A percentile compares a stretch with the other conserved stretches of the same genome.
These are phyloP conservation scores for Gallinago media DNA, from an alignment of 2,113 vertebrate genomes.

Conservation along the genomic window DNA sequence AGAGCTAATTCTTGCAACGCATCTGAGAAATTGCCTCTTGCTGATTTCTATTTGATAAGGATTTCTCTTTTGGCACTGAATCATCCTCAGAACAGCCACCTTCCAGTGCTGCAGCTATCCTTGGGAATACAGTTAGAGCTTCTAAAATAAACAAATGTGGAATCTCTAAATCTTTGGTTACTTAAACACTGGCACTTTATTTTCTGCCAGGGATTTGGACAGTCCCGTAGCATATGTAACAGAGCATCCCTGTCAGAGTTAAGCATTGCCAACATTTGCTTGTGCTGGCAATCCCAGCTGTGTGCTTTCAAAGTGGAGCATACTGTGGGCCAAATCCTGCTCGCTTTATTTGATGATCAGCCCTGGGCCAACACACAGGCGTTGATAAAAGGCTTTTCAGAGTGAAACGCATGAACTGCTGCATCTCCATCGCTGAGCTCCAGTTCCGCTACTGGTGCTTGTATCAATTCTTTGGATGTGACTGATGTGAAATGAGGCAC, in stretches of 20 bases:
- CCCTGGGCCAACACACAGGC: neutral
- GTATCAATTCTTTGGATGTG: neutral
- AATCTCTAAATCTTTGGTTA: conserved; percentile 4
- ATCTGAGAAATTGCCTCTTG: neutral
- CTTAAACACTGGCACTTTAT: conserved; percentile 45
- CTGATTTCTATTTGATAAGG: conserved; percentile 6
- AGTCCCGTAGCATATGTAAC: conserved; percentile 21
- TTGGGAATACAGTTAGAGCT: neutral
- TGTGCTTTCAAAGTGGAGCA: conserved; percentile 7
- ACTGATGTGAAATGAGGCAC: neutral
- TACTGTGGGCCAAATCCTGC: neutral
- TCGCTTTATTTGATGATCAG: neutral
- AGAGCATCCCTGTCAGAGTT: neutral
- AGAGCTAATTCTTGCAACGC: neutral
- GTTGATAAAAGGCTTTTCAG: neutral
- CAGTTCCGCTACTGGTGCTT: neutral
- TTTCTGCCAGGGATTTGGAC: conserved; percentile 48
- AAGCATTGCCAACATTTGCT: conserved; percentile 39
- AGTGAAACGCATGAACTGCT: neutral
- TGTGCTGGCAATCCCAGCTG: neutral
- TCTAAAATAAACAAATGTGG: conserved; percentile 11
- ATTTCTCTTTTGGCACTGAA: conserved; percentile 19
- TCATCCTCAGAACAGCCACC: neutral
- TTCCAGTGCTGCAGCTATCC: neutral
- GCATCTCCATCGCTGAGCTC: neutral